Evolutionary conservation across 1,140 invertebrate species (phyloP).

Genomic region (Drosophila repletoides): DNA sequence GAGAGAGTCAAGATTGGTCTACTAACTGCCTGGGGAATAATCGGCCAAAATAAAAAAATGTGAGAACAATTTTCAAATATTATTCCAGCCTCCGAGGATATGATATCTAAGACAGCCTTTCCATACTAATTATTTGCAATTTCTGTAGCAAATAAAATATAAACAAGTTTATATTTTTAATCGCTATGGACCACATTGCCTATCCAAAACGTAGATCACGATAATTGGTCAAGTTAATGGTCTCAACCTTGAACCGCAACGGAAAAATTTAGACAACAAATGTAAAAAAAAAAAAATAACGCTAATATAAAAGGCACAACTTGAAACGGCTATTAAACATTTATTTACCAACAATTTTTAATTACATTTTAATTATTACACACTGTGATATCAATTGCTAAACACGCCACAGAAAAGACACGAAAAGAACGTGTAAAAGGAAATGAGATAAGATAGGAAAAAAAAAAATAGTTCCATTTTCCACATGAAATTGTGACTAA

Average conservation of each 20-base stretch:
- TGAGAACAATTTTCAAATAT: no score
- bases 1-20: no score
- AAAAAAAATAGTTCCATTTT: conserved; percentile 18
- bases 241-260: conserved; percentile 30
- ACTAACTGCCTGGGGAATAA: no score
- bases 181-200: neutral
- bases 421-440: conserved; percentile 21
- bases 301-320: conserved; percentile 21
- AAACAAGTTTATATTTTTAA: neutral
- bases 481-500: conserved; percentile 3
- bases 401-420: conserved; percentile 18
- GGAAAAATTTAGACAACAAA: conserved; percentile 1
- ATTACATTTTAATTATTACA: conserved; percentile 53
- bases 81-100: no score
- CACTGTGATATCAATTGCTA: conserved; percentile 36
- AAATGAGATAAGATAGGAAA: conserved; percentile 20
- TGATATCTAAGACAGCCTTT: no score
- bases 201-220: neutral
- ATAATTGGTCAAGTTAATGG: conserved; percentile 17
- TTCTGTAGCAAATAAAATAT: neutral
- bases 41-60: no score
- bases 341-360: conserved; percentile 43
- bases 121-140: no score
- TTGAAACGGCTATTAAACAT: conserved; percentile 31
- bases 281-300: conserved; percentile 4